Percentiles rank a stretch among this genome's conserved stretches.
These are phyloP conservation scores for Solen grandis DNA, from an alignment of 1,140 invertebrate species.

Conservation along the genomic window DNA sequence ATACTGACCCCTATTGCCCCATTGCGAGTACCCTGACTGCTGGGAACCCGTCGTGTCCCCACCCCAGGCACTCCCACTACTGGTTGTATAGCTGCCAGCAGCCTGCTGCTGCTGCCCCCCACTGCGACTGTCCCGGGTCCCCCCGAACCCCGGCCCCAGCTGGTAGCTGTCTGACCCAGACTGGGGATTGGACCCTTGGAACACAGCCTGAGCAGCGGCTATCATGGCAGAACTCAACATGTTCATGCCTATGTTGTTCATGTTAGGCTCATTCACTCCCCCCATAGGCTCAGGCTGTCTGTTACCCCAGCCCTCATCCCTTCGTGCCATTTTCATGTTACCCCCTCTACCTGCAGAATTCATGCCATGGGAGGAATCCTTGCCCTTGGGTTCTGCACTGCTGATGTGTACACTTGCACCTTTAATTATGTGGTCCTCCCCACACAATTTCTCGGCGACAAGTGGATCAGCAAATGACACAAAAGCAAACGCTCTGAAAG, in stretches of 20 bases:
- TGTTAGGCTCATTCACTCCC: neutral
- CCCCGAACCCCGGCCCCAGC: slow-evolving; percentile 52
- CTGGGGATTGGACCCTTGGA: slow-evolving; percentile 25
- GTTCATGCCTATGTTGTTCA: slow-evolving; percentile 56
- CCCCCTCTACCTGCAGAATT: slow-evolving; percentile 22
- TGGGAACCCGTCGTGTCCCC: neutral
- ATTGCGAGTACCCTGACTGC: slow-evolving; percentile 41
- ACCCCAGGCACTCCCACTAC: neutral
- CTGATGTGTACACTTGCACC: slow-evolving; percentile 96
- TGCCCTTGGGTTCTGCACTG: slow-evolving; percentile 92
- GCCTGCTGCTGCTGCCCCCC: neutral
- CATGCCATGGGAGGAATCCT: slow-evolving; percentile 21
- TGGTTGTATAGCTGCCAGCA: neutral
- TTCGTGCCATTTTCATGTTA: slow-evolving; percentile 14
- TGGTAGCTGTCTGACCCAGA: slow-evolving; percentile 40
- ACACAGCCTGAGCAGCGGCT: slow-evolving; percentile 50
- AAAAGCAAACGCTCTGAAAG: slow-evolving; percentile 81
- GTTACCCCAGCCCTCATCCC: neutral
- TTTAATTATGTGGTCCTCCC: slow-evolving; percentile 98
- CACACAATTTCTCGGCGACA: slow-evolving; percentile 93
- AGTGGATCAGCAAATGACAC: slow-evolving; percentile 82
- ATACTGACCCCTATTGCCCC: slow-evolving; percentile 49
- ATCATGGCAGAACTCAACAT: slow-evolving; percentile 53
- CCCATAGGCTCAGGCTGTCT: slow-evolving; percentile 14
- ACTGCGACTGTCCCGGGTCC: slow-evolving; percentile 40